Conservation (phyloP, 2,113 vertebrate genomes). For the Okapia johnstoni region DNA sequence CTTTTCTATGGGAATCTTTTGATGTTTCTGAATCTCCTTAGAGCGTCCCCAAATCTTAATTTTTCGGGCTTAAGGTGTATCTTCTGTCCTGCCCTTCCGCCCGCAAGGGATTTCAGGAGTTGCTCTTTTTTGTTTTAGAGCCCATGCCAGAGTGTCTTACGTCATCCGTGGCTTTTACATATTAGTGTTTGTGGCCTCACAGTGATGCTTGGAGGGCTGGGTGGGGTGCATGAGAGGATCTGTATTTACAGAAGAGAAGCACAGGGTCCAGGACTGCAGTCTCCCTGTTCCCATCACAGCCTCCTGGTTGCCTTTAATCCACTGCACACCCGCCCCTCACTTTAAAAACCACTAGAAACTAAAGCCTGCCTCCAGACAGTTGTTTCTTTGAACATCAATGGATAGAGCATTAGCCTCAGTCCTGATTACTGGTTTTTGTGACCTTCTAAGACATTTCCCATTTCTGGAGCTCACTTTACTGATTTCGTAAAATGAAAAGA, state of each 20-base stretch:
- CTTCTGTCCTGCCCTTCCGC: not conserved
- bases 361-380: not conserved
- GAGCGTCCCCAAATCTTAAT: not conserved
- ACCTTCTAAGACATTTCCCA: not conserved
- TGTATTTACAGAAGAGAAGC: not conserved
- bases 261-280: not conserved
- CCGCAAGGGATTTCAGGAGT: not conserved
- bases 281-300: not conserved
- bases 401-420: not conserved
- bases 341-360: not conserved
- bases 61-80: not conserved
- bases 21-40: not conserved
- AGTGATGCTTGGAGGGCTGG: not conserved
- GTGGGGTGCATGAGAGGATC: too few species aligned
- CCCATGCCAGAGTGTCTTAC: fast-evolving
- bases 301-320: not conserved
- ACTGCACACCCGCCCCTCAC: not conserved
- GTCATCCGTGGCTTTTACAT: not conserved
- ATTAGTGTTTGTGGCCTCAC: not conserved
- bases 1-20: not conserved
- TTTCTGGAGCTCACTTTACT: not conserved
- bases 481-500: not conserved
- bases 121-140: not conserved
- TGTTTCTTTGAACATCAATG: not conserved
- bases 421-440: not conserved